Evolutionary conservation across 1,140 invertebrate species (phyloP), one percentile per base, ranked within the genome.

Genomic region (Hylyphantes graminicola): DNA sequence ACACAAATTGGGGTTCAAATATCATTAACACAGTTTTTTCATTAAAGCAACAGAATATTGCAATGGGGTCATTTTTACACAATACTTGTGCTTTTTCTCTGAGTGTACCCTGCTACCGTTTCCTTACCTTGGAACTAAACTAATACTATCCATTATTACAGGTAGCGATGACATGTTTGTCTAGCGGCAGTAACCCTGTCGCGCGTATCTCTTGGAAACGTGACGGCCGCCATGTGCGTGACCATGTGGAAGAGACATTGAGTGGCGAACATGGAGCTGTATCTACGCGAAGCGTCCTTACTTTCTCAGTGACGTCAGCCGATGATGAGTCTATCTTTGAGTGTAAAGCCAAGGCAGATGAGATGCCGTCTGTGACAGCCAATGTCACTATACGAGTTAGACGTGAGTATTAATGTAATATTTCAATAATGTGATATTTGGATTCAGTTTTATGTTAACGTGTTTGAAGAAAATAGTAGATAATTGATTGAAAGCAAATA

Each of bases 161-260:
- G 82, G 65, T 85, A 17, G 70, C 74, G 5, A 13, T 85, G 65
- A 50, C 64, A 6, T 63, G 96, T 90, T 93, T 93, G 54, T 95
- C 96, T 1, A 94, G 94, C 61, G 95, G 95, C 57, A 97, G 96
- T 89, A 98, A 98, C 91, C 97, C 97, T 11, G 93, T 95, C 2
- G 95, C 97, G 0, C 93, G 93, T 85, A 92, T 99, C 86, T 95
- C 93, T 0, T 99, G 97, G 97, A 96, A 95, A 93, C 92, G 95
- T n/a, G 93, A 93, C 67, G 95, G 95, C 12, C 86, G 87, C 54
- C 87, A 87, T 50, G 84, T 87, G 0, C 67, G 75, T 13, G 76
- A 79, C 6, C 75, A 85, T 50, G 21, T 64, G 61, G 83, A 78
- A 51, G 83, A 85, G 61, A 74, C 68, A 3, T 7, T 78, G 17